Evolutionary conservation across 2,113 vertebrate species (phyloP).

Genomic region (Toxotes chatareus): DNA sequence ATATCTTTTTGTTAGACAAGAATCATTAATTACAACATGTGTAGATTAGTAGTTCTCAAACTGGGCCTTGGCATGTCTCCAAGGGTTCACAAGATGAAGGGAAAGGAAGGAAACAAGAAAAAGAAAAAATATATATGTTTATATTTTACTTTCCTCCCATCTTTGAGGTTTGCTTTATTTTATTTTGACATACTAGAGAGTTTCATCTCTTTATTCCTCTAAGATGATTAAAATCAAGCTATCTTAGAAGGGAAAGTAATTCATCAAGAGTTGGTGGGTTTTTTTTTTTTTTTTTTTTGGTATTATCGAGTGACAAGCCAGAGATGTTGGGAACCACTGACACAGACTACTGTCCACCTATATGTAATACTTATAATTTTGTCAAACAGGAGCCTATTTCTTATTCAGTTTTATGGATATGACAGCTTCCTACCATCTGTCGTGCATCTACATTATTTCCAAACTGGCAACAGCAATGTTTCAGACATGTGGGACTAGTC

Average conservation of each 20-base stretch:
- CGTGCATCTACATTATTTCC: background rate
- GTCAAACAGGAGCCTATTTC: background rate
- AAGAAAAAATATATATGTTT: background rate
- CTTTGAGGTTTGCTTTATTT: background rate
- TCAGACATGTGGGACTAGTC: conserved; percentile 2
- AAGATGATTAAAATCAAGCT: background rate
- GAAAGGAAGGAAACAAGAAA: background rate
- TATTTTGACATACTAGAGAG: background rate
- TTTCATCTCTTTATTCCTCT: background rate
- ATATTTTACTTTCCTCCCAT: background rate
- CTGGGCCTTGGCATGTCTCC: background rate
- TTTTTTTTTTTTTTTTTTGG: background rate
- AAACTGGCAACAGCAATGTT: background rate
- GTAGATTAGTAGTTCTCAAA: background rate
- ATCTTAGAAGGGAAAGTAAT: background rate
- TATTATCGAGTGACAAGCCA: background rate
- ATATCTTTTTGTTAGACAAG: background rate
- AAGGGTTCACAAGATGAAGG: background rate
- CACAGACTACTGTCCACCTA: background rate
- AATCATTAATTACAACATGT: background rate
- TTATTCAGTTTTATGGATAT: background rate
- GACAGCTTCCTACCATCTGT: background rate
- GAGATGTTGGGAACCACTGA: background rate
- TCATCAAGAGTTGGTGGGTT: background rate
- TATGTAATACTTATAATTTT: background rate